Percentiles rank a stretch among this genome's conserved stretches.
These are phyloP conservation scores for Corythaeola cristata DNA, from an alignment of 2,113 vertebrate genomes.

Conservation along the genomic window DNA sequence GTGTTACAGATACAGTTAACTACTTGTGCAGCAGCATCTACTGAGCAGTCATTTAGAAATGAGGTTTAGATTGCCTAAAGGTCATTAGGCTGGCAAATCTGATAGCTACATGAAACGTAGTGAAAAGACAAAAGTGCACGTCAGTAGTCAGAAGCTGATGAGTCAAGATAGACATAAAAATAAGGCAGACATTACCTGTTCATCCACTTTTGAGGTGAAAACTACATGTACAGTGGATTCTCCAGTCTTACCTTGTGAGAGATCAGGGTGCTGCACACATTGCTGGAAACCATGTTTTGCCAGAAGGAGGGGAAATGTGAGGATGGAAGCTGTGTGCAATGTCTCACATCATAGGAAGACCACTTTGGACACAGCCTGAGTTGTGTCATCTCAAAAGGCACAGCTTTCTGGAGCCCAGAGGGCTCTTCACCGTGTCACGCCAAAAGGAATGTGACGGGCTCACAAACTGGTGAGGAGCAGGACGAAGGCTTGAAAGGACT, in stretches of 20 bases:
- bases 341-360: rapidly evolving
- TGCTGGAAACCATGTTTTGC: background rate
- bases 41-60: background rate
- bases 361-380: rapidly evolving
- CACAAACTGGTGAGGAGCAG: background rate
- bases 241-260: background rate
- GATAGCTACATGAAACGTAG: background rate
- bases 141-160: background rate
- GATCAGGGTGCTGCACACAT: background rate
- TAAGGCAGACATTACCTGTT: background rate
- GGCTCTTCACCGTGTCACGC: rapidly evolving
- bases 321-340: background rate
- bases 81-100: background rate
- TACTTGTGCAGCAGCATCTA: background rate
- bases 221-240: background rate
- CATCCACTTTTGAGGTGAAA: background rate
- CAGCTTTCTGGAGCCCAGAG: background rate
- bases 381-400: background rate
- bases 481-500: background rate
- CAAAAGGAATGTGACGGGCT: background rate
- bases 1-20: background rate
- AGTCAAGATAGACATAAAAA: background rate
- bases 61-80: background rate
- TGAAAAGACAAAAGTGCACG: background rate
- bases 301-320: background rate